Evolutionary conservation across 35 echinoderm and acorn worm species (phyloP).

Genomic region (Heliocidaris erythrogramma): DNA sequence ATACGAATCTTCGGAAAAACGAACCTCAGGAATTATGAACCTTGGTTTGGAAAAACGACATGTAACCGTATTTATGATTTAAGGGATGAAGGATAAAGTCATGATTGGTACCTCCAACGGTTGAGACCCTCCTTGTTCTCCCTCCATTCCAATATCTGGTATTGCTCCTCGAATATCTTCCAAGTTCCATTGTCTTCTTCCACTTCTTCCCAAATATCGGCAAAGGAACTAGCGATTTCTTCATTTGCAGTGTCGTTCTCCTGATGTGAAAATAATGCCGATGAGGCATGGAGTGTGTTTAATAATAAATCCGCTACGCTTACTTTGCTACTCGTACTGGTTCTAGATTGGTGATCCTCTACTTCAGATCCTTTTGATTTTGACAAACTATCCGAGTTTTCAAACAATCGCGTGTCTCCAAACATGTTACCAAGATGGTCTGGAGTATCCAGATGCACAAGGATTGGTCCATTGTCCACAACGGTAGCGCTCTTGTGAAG

Average conservation of each 20-base stretch:
- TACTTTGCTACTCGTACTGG: background rate
- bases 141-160: background rate
- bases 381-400: background rate
- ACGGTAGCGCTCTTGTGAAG: background rate
- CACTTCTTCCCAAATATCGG: conserved; percentile 12
- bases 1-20: too few species aligned
- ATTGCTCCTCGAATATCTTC: background rate
- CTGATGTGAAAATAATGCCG: background rate
- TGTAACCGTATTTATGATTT: too few species aligned
- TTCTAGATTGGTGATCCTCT: background rate
- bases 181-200: background rate
- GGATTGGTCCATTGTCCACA: background rate
- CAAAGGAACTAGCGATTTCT: background rate
- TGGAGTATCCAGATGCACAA: background rate
- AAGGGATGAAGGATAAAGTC: too few species aligned
- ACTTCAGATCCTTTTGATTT: background rate
- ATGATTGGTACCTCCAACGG: background rate
- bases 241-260: background rate
- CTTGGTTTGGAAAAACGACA: too few species aligned
- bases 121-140: background rate
- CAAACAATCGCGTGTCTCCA: background rate
- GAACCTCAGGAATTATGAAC: too few species aligned
- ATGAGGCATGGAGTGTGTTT: background rate
- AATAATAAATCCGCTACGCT: background rate
- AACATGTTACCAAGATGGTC: background rate